Conservation (phyloP, 2,888 invertebrate genomes). For the Cephus pulcher region DNA sequence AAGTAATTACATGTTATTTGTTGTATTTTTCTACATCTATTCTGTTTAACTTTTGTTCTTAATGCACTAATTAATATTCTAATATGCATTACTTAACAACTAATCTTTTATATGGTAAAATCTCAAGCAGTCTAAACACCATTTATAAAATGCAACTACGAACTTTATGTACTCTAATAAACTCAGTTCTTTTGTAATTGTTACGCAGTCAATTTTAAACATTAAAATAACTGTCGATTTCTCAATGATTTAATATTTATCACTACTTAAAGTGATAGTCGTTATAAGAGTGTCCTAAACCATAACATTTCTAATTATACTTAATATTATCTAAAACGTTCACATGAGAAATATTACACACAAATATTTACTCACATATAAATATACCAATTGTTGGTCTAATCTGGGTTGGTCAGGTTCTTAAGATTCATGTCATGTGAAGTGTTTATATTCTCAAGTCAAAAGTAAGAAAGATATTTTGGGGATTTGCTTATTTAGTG, state of each 20-base stretch:
- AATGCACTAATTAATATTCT: not conserved
- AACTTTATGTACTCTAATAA: not conserved
- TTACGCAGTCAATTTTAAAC: not conserved
- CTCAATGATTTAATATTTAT: not conserved
- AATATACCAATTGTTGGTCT: not conserved
- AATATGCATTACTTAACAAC: not conserved
- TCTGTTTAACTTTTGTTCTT: not conserved
- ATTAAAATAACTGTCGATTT: not conserved
- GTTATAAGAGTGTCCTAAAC: not conserved
- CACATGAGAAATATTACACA: too few species aligned
- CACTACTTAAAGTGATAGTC: not conserved
- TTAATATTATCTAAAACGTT: not conserved
- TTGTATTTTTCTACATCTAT: not conserved
- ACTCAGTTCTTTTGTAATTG: not conserved
- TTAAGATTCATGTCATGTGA: not conserved
- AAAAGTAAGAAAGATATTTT: conserved; percentile 16
- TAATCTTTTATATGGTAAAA: not conserved
- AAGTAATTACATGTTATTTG: conserved; percentile 11
- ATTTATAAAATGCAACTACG: not conserved
- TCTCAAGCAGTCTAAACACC: not conserved
- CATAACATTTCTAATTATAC: not conserved
- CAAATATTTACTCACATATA: not conserved
- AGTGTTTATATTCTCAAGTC: not conserved
- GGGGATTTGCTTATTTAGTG: conserved; percentile 49
- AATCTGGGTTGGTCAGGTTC: not conserved